phyloP scores from a whole-genome alignment of 1,140 invertebrate genomes.

The Bombus picipes region DNA sequence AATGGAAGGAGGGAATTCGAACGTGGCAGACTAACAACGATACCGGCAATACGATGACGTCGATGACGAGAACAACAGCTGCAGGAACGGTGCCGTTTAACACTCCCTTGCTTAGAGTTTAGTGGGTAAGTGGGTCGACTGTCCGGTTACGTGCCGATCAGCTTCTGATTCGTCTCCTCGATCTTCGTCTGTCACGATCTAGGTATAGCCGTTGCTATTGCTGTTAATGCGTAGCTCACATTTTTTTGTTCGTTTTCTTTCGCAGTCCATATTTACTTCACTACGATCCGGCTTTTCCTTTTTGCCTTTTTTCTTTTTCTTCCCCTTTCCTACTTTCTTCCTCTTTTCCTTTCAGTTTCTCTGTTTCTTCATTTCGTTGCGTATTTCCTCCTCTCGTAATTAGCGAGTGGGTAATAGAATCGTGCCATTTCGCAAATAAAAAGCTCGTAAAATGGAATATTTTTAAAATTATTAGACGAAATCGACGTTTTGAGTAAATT shows the following conservation, averaged over 20 bases:
- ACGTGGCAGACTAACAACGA: constrained; percentile 44
- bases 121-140: constrained; percentile 81
- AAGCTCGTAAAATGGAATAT: too few relatives aligned
- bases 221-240: background rate
- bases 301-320: too few relatives aligned
- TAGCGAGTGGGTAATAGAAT: background rate
- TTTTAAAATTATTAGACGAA: too few relatives aligned
- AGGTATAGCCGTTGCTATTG: background rate
- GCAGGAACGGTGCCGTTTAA: constrained; percentile 47
- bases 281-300: background rate
- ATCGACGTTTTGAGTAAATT: background rate
- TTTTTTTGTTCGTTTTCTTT: constrained; percentile 11
- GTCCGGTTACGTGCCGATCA: constrained; percentile 76
- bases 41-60: constrained; percentile 41
- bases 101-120: constrained; percentile 66
- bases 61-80: constrained; percentile 17
- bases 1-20: constrained; percentile 48
- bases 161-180: constrained; percentile 9
- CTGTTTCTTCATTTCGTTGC: background rate
- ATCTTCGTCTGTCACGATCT: constrained; percentile 1
- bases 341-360: background rate
- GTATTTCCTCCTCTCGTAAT: background rate
- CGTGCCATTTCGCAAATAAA: too few relatives aligned
- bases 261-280: background rate
- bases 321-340: background rate